These are phyloP conservation scores for Gastrophryne carolinensis DNA, from an alignment of 2,797 vertebrate genomes.

Conservation along the genomic window DNA sequence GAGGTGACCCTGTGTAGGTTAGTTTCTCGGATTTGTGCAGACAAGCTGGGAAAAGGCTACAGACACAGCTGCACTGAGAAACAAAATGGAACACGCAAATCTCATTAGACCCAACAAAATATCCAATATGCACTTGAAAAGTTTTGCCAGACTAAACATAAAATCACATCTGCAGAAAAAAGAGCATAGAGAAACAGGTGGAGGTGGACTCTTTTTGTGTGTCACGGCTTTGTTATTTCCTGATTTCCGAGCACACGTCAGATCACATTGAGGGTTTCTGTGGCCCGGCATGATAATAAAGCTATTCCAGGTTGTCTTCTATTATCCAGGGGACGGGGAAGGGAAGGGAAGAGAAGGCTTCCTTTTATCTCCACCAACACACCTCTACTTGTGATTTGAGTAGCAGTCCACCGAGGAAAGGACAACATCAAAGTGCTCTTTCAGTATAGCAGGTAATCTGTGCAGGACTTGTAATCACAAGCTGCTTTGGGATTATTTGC, in stretches of 20 bases:
- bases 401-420: conserved; percentile 23
- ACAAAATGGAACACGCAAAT: not conserved
- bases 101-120: not conserved
- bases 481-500: conserved; percentile 33
- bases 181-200: conserved; percentile 17
- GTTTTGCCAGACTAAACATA: not conserved
- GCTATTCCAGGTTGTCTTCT: conserved; percentile 5
- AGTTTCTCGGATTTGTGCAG: no score
- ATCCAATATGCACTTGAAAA: not conserved
- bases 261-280: conserved; percentile 9
- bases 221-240: not conserved
- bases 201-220: not conserved
- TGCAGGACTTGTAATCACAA: conserved; percentile 38
- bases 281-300: conserved; percentile 16
- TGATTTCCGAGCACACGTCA: not conserved
- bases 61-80: not conserved
- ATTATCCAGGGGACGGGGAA: conserved; percentile 11
- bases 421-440: conserved; percentile 30
- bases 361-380: conserved; percentile 43
- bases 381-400: conserved; percentile 37
- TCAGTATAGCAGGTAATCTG: conserved; percentile 36
- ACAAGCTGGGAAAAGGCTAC: not conserved
- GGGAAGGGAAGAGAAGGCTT: conserved; percentile 14
- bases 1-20: no score
- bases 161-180: not conserved